Conservation (phyloP, 2,113 vertebrate genomes). For the Cavia porcellus region DNA sequence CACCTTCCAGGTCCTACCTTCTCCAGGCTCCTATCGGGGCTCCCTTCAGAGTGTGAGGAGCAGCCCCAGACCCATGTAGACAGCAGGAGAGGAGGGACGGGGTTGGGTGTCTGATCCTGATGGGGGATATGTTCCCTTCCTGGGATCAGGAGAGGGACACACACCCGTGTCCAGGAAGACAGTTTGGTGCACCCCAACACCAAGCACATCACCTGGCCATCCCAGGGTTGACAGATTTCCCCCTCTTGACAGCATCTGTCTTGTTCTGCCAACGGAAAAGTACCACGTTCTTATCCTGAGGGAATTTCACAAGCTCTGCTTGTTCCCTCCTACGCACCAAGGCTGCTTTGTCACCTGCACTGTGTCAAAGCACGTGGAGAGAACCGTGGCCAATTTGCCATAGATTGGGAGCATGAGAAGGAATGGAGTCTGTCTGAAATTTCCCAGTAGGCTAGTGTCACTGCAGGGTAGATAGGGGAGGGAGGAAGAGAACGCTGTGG, state of each 20-base stretch:
- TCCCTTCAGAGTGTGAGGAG: neutral
- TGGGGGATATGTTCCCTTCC: no score
- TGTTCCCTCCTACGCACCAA: neutral
- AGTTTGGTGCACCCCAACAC: no score
- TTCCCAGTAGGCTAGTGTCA: neutral
- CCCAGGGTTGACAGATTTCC: neutral
- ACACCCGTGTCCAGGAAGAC: no score
- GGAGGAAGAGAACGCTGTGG: neutral
- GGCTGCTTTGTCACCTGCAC: neutral
- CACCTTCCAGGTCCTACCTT: neutral
- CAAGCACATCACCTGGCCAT: no score
- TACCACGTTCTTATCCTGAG: neutral
- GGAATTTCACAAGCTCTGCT: neutral
- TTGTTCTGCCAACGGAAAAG: no score
- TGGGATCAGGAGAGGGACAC: neutral
- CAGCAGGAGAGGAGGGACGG: neutral
- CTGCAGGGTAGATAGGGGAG: no score
- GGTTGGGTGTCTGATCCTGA: no score
- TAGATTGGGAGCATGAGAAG: accelerated
- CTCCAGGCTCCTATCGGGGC: no score
- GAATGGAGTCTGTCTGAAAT: no score
- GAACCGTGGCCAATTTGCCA: neutral
- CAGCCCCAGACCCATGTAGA: neutral
- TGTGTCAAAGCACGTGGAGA: neutral
- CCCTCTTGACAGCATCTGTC: no score